Evolutionary conservation across 2,113 vertebrate genomes (phyloP).

Genomic region (Myodes glareolus): DNA sequence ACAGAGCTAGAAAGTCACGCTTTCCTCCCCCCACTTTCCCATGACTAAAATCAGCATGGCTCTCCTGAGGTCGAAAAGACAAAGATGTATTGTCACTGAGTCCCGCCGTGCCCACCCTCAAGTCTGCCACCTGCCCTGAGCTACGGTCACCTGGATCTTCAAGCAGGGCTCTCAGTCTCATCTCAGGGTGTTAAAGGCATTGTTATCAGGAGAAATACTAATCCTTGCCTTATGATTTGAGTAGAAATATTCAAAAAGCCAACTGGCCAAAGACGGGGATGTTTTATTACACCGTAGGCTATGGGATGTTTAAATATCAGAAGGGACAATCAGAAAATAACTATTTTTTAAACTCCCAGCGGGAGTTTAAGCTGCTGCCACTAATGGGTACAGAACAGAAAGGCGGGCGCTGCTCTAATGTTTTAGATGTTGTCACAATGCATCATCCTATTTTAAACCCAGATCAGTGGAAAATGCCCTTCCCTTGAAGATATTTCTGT

Average conservation of each 20-base stretch:
- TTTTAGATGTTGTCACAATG: constrained; percentile 61
- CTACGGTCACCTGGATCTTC: constrained; percentile 61
- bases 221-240: not conserved
- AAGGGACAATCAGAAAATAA: constrained; percentile 75
- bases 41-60: constrained; percentile 73
- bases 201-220: constrained; percentile 71
- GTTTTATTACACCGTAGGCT: not conserved
- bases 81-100: constrained; percentile 77
- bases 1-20: constrained; percentile 74
- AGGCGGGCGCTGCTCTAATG: constrained; percentile 41
- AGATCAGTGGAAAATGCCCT: constrained; percentile 67
- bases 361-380: not conserved
- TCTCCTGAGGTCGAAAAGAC: constrained; percentile 76
- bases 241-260: constrained; percentile 27
- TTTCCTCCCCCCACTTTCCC: constrained; percentile 72
- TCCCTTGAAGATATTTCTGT: constrained; percentile 67
- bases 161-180: constrained; percentile 63
- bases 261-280: constrained; percentile 53
- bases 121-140: not conserved
- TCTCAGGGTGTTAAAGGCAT: constrained; percentile 66
- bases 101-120: constrained; percentile 66
- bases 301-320: constrained; percentile 66
- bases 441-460: constrained; percentile 70
- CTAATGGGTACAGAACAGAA: constrained; percentile 55
- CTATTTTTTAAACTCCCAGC: constrained; percentile 75